A percentile compares a stretch with the other conserved stretches of the same genome.
These are phyloP conservation scores for Halisarca cf. caerulea DNA, from an alignment of 37 sponge, comb jelly and placozoan genomes.

Conservation along the genomic window DNA sequence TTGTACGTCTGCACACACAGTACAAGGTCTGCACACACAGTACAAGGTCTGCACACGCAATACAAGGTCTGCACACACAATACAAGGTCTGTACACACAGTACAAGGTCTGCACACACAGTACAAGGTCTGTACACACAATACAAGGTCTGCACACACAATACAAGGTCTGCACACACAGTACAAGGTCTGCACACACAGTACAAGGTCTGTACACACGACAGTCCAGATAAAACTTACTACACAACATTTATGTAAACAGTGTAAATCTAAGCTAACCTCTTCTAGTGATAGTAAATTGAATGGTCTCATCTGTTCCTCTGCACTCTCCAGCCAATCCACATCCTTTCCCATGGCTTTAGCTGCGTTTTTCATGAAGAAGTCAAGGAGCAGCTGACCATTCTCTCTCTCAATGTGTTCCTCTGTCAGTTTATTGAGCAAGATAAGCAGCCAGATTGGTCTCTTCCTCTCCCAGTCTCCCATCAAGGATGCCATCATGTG, in stretches of 20 bases:
- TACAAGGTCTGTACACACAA: too few species aligned
- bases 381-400: constrained; percentile 47
- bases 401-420: constrained; percentile 13
- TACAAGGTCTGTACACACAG: too few species aligned
- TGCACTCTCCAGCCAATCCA: constrained; percentile 48
- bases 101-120: too few species aligned
- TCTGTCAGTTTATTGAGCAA: constrained; percentile 54
- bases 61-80: too few species aligned
- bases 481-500: constrained; percentile 25
- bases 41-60: too few species aligned
- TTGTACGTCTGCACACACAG: too few species aligned
- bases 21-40: too few species aligned
- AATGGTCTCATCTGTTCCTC: constrained; percentile 55
- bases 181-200: too few species aligned
- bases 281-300: constrained; percentile 32
- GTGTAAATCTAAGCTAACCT: too few species aligned
- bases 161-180: too few species aligned
- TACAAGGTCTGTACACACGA: too few species aligned
- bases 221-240: background rate
- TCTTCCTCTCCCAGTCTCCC: constrained; percentile 46
- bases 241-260: background rate
- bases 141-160: too few species aligned
- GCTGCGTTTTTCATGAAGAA: constrained; percentile 53
- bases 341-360: constrained; percentile 40
- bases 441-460: constrained; percentile 56